phyloP scores from a whole-genome alignment of 2,797 vertebrate species.

The Parotocinclus haroldoi region DNA sequence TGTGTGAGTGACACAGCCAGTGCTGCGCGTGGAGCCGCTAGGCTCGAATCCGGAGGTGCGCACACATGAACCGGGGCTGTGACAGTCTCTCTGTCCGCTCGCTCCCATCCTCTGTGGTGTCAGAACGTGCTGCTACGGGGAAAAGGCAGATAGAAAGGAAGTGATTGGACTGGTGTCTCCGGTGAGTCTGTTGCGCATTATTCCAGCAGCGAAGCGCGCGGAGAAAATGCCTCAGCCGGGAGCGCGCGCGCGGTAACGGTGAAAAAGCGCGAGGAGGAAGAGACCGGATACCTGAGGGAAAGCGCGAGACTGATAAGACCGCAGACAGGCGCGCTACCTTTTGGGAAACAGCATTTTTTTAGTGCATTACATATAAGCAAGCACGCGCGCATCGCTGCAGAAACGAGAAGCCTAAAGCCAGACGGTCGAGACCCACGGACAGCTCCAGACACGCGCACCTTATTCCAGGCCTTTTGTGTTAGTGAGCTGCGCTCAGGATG shows the following conservation, averaged over 20 bases:
- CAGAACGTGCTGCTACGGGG: not conserved
- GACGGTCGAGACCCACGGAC: not conserved
- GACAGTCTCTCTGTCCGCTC: not conserved
- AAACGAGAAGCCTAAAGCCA: not conserved
- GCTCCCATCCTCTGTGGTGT: not conserved
- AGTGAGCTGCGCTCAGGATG: constrained; percentile 62
- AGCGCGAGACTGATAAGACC: too few relatives aligned
- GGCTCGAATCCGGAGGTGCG: constrained; percentile 8
- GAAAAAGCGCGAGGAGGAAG: constrained; percentile 14
- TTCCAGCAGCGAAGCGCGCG: constrained; percentile 23
- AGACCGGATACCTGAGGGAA: not conserved
- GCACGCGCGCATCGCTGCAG: constrained; percentile 13
- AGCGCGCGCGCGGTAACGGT: constrained; percentile 3
- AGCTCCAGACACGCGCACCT: too few relatives aligned
- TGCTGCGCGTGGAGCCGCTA: constrained; percentile 6
- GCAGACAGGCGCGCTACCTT: too few relatives aligned
- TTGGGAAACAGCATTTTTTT: not conserved
- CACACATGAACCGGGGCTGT: constrained; percentile 7
- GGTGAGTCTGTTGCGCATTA: constrained; percentile 49
- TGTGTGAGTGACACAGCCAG: constrained; percentile 1
- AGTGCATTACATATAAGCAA: not conserved
- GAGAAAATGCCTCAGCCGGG: constrained; percentile 25
- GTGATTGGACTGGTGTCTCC: too few relatives aligned
- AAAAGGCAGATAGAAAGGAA: not conserved
- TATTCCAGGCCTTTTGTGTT: not conserved